These are phyloP conservation scores for Halcyon badia DNA, from an alignment of 2,797 vertebrate genomes.

Conservation along the genomic window DNA sequence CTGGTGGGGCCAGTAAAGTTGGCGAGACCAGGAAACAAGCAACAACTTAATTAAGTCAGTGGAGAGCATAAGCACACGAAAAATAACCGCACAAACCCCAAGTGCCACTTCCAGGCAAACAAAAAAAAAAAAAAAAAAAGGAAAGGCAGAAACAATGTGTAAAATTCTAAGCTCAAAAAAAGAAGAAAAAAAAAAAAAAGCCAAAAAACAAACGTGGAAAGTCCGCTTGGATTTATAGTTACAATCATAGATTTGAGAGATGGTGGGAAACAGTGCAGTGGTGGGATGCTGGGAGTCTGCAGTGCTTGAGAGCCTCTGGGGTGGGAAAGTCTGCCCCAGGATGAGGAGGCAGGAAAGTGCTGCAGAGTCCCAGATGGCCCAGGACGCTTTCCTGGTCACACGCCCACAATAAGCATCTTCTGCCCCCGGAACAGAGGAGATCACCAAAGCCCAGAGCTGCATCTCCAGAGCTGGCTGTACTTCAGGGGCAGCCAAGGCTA, in stretches of 20 bases:
- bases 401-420: background rate
- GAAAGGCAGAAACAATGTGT: constrained; percentile 2
- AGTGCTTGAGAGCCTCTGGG: background rate
- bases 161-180: background rate
- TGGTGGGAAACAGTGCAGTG: background rate
- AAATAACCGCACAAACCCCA: constrained; percentile 56
- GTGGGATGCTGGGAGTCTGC: background rate
- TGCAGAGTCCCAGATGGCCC: background rate
- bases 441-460: background rate
- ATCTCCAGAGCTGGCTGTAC: background rate
- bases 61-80: constrained; percentile 47
- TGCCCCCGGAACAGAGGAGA: too few relatives aligned
- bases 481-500: background rate
- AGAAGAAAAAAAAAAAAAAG: background rate
- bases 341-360: background rate
- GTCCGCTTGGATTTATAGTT: background rate
- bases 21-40: constrained; percentile 26
- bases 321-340: background rate
- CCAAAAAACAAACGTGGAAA: background rate
- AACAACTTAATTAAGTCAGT: constrained; percentile 68
- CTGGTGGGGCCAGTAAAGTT: constrained; percentile 28
- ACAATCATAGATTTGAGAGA: constrained; percentile 11
- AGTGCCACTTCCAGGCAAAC: constrained; percentile 3
- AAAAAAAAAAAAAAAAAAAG: background rate
- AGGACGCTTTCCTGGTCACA: background rate